Percentiles rank a stretch among this genome's conserved stretches.
Evolutionary conservation across 2,113 vertebrate genomes (phyloP).

Genomic region (Loxodonta africana): DNA sequence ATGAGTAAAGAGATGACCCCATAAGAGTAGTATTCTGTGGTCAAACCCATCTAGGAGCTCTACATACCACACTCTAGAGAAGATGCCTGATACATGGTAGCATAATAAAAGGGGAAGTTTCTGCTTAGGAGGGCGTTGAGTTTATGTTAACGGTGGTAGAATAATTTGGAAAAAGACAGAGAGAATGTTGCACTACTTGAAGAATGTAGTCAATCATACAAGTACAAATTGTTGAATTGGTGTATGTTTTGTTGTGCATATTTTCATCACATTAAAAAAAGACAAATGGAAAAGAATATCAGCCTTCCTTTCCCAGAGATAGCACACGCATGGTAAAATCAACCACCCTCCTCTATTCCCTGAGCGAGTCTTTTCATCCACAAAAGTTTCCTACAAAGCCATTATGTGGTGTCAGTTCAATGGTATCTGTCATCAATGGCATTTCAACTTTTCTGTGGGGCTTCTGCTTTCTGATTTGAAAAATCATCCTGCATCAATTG

Average conservation of each 20-base stretch:
- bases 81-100: neutral
- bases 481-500: accelerated
- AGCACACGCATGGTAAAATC: neutral
- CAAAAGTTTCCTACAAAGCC: accelerated
- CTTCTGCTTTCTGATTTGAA: neutral
- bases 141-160: neutral
- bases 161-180: neutral
- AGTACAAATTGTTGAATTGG: neutral
- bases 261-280: neutral
- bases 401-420: accelerated
- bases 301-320: accelerated
- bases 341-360: accelerated
- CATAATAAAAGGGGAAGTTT: neutral
- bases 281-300: accelerated
- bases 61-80: neutral
- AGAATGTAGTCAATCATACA: neutral
- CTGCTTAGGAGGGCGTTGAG: neutral
- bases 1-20: neutral
- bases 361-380: accelerated
- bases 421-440: accelerated
- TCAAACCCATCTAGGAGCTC: neutral
- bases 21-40: neutral
- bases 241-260: neutral
- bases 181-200: neutral
- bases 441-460: neutral